Evolutionary conservation across 1,140 invertebrate species (phyloP), one percentile per base, ranked within the genome.

Genomic region (Ooceraea biroi): DNA sequence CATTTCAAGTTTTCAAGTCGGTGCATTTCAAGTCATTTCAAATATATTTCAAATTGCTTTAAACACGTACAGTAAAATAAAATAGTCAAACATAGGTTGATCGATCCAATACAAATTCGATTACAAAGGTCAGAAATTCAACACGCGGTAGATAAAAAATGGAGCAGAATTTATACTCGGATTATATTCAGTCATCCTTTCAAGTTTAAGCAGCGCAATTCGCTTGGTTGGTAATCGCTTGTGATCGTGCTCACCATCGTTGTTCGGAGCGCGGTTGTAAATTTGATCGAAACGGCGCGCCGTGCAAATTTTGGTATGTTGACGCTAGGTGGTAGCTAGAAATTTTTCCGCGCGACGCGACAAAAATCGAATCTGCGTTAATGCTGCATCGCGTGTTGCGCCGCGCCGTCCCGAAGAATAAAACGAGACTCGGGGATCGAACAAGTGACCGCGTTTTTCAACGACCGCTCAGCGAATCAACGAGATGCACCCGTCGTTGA

Each of bases 291-390:
- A 57, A 69, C 30, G 52, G 11, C 30, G 30, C 30, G 30, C 7
- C 30, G 17, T 27, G 17, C 1, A 57, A 69, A 69, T 71, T 46
- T 69, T 10, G 25, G 50, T 30, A n/a, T n/a, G 1, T 44, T 69
- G 3, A 50, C 17, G 7, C 22, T 17, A 50, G 8, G 8, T 11
- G 36, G 0, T 19, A 12, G 36, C n/a, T 12, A 77, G 65, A 71
- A 80, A 57, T 71, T 71, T 55, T 55, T 57, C 63, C n/a, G 50
- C 17, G 17, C 36, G 44, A 36, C 58, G n/a, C 61, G 76, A 80
- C 57, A 14, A 17, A 80, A 69, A 80, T 69, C 48, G 69, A 80
- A 80, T 71, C 76, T 57, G 76, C 76, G 76, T 80, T 80, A 69
- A 80, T 80, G 25, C 65, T 65, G 76, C 22, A 68, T 78, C 50